phyloP scores from a whole-genome alignment of 2,888 invertebrate species.

The Laspeyria flexula region DNA sequence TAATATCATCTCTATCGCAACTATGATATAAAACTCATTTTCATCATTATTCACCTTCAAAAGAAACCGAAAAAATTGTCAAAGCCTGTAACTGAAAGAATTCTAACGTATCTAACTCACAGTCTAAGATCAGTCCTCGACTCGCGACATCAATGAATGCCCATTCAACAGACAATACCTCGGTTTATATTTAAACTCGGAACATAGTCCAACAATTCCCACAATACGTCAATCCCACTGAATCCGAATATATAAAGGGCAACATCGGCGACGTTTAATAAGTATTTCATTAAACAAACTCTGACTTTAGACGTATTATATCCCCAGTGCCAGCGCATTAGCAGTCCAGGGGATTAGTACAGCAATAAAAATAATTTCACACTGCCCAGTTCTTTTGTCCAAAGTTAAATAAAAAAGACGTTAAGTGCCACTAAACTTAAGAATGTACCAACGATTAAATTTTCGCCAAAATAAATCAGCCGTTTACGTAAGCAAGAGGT shows the following conservation, averaged over 20 bases:
- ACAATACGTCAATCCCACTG: neutral
- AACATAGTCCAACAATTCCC: neutral
- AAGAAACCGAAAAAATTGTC: too few relatives aligned
- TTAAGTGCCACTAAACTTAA: conserved; percentile 52
- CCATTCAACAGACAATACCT: neutral
- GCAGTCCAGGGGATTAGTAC: conserved; percentile 44
- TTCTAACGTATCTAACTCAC: too few relatives aligned
- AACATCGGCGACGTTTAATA: too few relatives aligned
- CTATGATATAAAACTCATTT: too few relatives aligned
- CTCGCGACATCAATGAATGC: too few relatives aligned
- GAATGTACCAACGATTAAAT: conserved; percentile 42
- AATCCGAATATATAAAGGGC: neutral
- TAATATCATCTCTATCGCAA: too few relatives aligned
- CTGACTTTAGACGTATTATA: neutral
- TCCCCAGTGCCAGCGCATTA: conserved; percentile 21
- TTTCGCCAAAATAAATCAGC: conserved; percentile 32
- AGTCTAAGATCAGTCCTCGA: too few relatives aligned
- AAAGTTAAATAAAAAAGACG: conserved; percentile 49
- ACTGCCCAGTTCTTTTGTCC: conserved; percentile 36
- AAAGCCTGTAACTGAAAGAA: too few relatives aligned
- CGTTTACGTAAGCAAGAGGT: conserved; percentile 33
- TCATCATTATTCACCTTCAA: too few relatives aligned
- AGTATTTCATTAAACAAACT: too few relatives aligned
- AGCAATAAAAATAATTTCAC: conserved; percentile 51
- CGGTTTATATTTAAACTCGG: neutral